Evolutionary conservation across 2,113 vertebrate genomes (phyloP), one percentile per base, ranked within the genome.

Genomic region (Pogonocichla stellata): DNA sequence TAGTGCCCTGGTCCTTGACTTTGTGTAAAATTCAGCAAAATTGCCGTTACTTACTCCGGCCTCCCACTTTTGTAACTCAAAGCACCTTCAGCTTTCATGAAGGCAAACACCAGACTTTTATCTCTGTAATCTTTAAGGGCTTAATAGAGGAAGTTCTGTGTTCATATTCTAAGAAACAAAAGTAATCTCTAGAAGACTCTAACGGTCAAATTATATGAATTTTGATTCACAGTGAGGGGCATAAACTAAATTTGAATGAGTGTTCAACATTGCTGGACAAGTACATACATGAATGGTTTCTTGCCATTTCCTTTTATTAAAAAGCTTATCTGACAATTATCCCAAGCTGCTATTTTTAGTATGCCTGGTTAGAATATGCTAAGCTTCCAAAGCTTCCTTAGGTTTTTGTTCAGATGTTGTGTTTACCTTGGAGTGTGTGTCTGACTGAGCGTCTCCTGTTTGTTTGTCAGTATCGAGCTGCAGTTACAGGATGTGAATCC

Each of bases 401-500:
- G 57, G 31, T 38, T 83, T 88, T 56, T 94, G 53, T 70, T 80
- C 17, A 38, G 34, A 42, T 58, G 57, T 33, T 71, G 6, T 77
- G 31, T 94, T 62, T 61, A 12, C 40, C 33, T 43, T 40, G 23
- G 42, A 56, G 45, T 19, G 50, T 13, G 14, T 71, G 45, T 51
- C 64, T 79, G 92, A 77, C 29, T 47, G 69, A 12, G n/a, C 85
- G 19, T 92, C 87, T 88, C 65, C 80, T 92, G 60, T 96, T 93
- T 83, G 36, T 83, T 97, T 93, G 75, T 42, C 97, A 99, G 99
- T 88, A 99, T 99, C 67, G 99, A 99, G 97, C 94, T 99, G 79
- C 99, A 99, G 98, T 98, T 99, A 20, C 99, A 99, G 98, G 99
- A 99, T 91, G 97, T 99, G 96, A 98, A 98, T 34, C 94, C 97